Conservation (phyloP, 1,140 invertebrate genomes). For the Sitophilus oryzae region DNA sequence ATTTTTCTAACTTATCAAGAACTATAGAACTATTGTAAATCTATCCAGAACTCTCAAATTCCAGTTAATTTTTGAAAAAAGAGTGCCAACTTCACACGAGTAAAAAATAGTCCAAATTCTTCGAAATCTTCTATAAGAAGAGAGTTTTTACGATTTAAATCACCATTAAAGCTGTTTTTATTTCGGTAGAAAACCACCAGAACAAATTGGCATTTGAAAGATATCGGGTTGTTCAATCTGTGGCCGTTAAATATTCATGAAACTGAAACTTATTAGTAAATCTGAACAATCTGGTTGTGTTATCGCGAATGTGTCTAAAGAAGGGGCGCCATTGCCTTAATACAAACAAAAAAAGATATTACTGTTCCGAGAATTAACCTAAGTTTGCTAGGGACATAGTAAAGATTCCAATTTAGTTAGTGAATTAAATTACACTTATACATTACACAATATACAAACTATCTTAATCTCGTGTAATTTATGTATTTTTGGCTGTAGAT, state of each 20-base stretch:
- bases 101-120: not conserved
- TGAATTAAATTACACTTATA: no score
- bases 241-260: constrained; percentile 25
- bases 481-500: no score
- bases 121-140: not conserved
- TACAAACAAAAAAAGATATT: constrained; percentile 4
- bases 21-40: not conserved
- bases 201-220: constrained; percentile 17
- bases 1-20: no score
- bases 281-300: constrained; percentile 16
- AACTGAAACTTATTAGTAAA: constrained; percentile 28
- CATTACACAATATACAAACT: no score
- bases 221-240: constrained; percentile 12
- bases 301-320: constrained; percentile 19
- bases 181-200: not conserved
- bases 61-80: not conserved
- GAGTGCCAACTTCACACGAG: not conserved
- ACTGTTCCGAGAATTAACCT: constrained; percentile 14
- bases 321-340: constrained; percentile 10
- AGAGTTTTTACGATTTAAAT: not conserved
- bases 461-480: no score
- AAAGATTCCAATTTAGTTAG: no score
- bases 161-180: not conserved
- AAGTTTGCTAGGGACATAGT: no score
- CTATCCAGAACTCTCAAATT: not conserved